These are phyloP conservation scores for Morpho achilles DNA, from an alignment of 2,888 invertebrate genomes.

Conservation along the genomic window DNA sequence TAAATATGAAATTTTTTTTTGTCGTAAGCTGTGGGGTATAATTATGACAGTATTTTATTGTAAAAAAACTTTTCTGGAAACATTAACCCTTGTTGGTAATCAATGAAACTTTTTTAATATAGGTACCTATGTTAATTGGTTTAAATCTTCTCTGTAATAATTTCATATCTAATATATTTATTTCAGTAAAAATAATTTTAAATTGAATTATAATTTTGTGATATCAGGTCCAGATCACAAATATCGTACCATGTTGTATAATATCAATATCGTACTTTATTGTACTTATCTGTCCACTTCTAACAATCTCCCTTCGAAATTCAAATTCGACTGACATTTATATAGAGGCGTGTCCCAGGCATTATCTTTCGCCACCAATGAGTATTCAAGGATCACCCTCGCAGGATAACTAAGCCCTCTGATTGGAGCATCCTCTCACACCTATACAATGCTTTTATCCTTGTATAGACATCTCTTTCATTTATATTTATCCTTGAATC, in stretches of 20 bases:
- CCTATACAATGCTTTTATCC: constrained; percentile 59
- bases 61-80: no score
- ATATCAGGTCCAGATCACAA: background rate
- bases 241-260: constrained; percentile 1
- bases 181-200: no score
- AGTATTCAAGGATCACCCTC: constrained; percentile 59
- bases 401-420: constrained; percentile 54
- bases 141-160: no score
- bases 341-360: constrained; percentile 59
- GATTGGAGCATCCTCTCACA: constrained; percentile 53
- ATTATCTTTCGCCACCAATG: constrained; percentile 68
- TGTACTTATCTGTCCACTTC: constrained; percentile 8
- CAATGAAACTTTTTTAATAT: no score
- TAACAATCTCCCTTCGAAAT: constrained; percentile 51
- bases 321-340: constrained; percentile 64
- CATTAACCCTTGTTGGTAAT: no score
- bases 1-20: no score
- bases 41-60: no score
- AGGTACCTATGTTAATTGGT: no score
- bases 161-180: no score
- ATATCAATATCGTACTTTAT: background rate
- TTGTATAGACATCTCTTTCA: constrained; percentile 50
- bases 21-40: no score
- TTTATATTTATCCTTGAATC: constrained; percentile 18
- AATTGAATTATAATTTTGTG: no score